These are phyloP conservation scores for Cephalophus harveyi DNA, from an alignment of 2,113 vertebrate genomes.

Conservation along the genomic window DNA sequence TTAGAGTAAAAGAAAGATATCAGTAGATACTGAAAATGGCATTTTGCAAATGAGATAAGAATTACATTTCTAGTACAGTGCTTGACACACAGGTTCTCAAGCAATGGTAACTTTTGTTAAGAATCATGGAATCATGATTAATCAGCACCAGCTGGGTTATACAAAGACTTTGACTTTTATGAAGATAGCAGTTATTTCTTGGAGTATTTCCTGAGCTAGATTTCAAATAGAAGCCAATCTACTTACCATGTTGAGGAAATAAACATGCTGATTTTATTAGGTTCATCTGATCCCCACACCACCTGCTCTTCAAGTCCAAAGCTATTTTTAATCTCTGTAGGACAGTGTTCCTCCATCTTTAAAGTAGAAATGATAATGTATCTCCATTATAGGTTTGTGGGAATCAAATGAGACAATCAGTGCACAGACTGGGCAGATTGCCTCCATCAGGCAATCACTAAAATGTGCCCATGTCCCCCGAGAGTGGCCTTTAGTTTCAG, in stretches of 20 bases:
- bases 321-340: not conserved
- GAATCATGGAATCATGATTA: not conserved
- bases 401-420: not conserved
- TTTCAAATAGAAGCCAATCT: not conserved
- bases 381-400: not conserved
- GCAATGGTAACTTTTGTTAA: not conserved
- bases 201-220: not conserved
- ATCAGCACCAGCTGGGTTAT: not conserved
- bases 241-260: not conserved
- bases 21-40: not conserved
- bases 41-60: not conserved
- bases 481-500: not conserved
- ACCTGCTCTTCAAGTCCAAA: not conserved
- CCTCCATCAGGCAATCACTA: not conserved
- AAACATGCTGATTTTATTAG: not conserved
- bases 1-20: not conserved
- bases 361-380: not conserved
- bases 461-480: not conserved
- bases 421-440: not conserved
- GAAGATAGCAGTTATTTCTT: not conserved
- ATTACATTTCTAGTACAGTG: not conserved
- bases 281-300: not conserved
- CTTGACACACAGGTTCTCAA: not conserved
- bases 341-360: not conserved
- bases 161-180: not conserved